Conservation (phyloP, 2,888 invertebrate genomes). For the Heliconius charithonia region DNA sequence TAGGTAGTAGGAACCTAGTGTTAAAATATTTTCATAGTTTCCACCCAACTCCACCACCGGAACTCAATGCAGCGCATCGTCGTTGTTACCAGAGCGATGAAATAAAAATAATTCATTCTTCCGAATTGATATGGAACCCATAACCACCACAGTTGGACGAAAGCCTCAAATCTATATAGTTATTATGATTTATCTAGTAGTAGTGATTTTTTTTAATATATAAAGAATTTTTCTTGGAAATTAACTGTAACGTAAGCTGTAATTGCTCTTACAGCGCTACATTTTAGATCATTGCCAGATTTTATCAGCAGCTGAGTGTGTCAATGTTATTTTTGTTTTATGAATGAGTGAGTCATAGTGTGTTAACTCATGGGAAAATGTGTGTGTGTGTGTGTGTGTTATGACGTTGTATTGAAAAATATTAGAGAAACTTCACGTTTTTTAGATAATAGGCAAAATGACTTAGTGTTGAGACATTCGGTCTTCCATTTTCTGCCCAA, state of each 20-base stretch:
- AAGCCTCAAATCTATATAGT: too few species aligned
- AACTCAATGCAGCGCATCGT: too few species aligned
- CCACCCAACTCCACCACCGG: too few species aligned
- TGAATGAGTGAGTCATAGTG: slow-evolving; percentile 19
- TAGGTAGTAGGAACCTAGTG: too few species aligned
- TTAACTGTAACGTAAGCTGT: background rate
- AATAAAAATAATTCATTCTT: too few species aligned
- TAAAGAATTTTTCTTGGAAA: background rate
- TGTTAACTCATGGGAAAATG: slow-evolving; percentile 10
- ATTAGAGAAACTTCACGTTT: background rate
- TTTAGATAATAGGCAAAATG: background rate
- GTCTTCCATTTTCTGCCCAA: background rate
- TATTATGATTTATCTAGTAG: too few species aligned
- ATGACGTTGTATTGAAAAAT: background rate
- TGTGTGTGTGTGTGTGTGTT: background rate
- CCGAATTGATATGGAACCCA: too few species aligned
- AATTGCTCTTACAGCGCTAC: background rate
- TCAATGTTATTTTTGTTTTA: slow-evolving; percentile 25
- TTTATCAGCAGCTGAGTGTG: slow-evolving; percentile 20
- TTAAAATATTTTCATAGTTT: too few species aligned
- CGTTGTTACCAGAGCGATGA: too few species aligned
- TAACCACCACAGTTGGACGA: too few species aligned
- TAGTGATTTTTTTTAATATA: too few species aligned
- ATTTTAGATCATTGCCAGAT: slow-evolving; percentile 19
- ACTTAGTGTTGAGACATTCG: background rate